phyloP scores from a whole-genome alignment of 2,113 vertebrate genomes.

The Hipposideros armiger region DNA sequence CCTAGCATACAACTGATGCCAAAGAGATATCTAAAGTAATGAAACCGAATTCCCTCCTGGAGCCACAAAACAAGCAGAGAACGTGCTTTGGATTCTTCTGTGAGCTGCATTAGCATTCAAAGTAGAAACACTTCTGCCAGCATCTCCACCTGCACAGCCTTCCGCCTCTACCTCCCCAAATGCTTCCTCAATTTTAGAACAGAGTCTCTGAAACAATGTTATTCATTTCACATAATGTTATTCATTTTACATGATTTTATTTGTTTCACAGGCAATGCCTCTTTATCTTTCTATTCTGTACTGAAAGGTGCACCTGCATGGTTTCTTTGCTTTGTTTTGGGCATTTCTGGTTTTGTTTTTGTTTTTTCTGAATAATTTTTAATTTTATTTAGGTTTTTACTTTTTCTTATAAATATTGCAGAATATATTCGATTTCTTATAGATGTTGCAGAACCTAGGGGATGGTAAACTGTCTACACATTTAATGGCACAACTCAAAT shows the following conservation, averaged over 20 bases:
- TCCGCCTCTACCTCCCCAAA: constrained; percentile 34
- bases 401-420: too few species aligned
- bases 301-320: not conserved
- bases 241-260: not conserved
- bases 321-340: constrained; percentile 28
- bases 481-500: too few species aligned
- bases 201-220: not conserved
- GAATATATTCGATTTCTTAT: too few species aligned
- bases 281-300: constrained; percentile 13
- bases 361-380: too few species aligned
- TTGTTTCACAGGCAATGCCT: not conserved
- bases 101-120: not conserved
- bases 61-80: constrained; percentile 13
- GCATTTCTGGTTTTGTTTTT: not conserved
- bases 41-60: constrained; percentile 31
- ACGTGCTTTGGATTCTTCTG: constrained; percentile 18
- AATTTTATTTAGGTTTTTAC: too few species aligned
- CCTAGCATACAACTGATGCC: not conserved
- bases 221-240: not conserved
- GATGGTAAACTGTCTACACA: too few species aligned
- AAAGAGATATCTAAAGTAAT: constrained; percentile 29
- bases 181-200: not conserved
- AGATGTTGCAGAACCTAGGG: too few species aligned
- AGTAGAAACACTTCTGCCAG: constrained; percentile 13
- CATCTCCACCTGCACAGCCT: constrained; percentile 29